Conservation (phyloP, 2,113 vertebrate genomes). For the Ptychochromis oligacanthus region DNA sequence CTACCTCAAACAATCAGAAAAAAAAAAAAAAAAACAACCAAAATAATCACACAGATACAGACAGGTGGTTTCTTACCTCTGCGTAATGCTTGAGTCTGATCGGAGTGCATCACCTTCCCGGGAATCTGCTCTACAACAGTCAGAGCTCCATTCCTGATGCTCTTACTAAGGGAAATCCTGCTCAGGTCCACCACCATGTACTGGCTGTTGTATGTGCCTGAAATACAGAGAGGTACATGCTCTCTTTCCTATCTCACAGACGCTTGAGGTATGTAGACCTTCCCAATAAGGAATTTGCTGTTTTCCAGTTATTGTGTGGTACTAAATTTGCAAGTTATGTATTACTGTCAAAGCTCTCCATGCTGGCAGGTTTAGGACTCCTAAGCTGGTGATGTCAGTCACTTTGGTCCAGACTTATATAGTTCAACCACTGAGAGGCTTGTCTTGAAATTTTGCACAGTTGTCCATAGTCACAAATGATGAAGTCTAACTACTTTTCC, state of each 20-base stretch:
- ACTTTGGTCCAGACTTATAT: no score
- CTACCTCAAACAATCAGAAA: background rate
- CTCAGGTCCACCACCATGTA: slow-evolving; percentile 92
- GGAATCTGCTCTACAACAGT: slow-evolving; percentile 91
- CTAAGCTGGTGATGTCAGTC: no score
- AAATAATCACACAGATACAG: background rate
- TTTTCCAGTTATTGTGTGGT: no score
- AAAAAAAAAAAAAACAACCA: background rate
- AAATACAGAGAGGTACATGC: background rate
- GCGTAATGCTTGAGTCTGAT: slow-evolving; percentile 85
- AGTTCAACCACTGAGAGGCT: no score
- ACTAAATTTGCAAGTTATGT: no score
- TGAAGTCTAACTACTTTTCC: no score
- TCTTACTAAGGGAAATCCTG: slow-evolving; percentile 78
- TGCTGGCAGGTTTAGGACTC: no score
- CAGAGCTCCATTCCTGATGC: slow-evolving; percentile 81
- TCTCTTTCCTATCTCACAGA: background rate
- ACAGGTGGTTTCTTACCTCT: slow-evolving; percentile 78
- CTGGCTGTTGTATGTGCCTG: slow-evolving; percentile 93
- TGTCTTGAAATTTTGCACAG: no score
- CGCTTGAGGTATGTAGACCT: background rate
- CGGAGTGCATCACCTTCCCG: slow-evolving; percentile 84
- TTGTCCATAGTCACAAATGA: no score
- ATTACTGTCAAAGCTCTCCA: no score
- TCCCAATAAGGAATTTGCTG: no score